These are phyloP conservation scores for Cheilosia grossa DNA, from an alignment of 2,888 invertebrate species.

Conservation along the genomic window DNA sequence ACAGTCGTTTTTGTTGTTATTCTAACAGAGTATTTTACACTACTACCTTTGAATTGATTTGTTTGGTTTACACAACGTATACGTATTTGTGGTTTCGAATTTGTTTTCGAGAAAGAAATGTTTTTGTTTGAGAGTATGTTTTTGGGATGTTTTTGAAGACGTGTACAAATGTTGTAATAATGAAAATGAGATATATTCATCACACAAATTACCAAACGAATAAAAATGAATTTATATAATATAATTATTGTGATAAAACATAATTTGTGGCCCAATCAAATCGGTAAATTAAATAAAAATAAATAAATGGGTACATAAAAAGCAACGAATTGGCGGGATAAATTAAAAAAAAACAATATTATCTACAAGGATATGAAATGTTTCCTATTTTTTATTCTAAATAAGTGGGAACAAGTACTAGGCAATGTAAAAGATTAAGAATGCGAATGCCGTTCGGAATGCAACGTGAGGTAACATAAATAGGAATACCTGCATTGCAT, in stretches of 20 bases:
- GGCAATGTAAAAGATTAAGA: too few relatives aligned
- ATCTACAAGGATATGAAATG: constrained; percentile 6
- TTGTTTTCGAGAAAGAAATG: too few relatives aligned
- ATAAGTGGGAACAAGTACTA: neutral
- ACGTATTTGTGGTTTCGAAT: too few relatives aligned
- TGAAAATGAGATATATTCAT: constrained; percentile 45
- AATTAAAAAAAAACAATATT: neutral
- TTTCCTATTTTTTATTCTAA: neutral
- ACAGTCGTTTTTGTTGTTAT: constrained; percentile 16
- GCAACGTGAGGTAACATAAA: too few relatives aligned
- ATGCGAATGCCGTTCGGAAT: too few relatives aligned
- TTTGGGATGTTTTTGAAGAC: constrained; percentile 28
- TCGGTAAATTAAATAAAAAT: neutral
- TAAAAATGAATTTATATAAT: neutral
- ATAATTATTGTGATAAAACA: neutral
- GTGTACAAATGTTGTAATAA: constrained; percentile 65
- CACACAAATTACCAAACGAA: constrained; percentile 36
- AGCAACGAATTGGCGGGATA: constrained; percentile 34
- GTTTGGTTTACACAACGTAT: neutral
- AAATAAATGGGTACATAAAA: constrained; percentile 12
- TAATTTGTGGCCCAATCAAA: neutral
- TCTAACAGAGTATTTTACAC: constrained; percentile 43
- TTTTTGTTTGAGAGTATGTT: constrained; percentile 56
- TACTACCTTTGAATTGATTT: constrained; percentile 21
- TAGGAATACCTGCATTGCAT: too few relatives aligned